Evolutionary conservation across 1,140 invertebrate species (phyloP).

Genomic region (Zaprionus ornatus): DNA sequence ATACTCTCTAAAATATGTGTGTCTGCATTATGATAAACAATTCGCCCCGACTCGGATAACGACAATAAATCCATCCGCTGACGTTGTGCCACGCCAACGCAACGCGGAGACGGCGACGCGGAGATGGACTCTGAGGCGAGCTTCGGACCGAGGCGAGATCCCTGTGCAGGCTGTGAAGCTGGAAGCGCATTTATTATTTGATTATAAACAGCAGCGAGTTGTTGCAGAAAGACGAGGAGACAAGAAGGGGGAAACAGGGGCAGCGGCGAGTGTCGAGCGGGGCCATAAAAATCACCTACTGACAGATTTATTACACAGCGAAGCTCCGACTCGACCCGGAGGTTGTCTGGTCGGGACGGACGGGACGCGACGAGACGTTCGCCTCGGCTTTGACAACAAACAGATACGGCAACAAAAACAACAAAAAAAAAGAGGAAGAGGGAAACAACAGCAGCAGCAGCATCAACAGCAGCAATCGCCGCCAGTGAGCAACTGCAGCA

Average conservation of each 20-base stretch:
- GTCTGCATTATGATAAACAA: slow-evolving; percentile 74
- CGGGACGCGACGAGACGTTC: slow-evolving; percentile 1
- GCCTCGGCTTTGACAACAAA: slow-evolving; percentile 72
- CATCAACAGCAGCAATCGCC: slow-evolving; percentile 14
- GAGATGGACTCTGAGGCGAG: background rate
- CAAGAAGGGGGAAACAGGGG: background rate
- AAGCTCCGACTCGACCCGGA: slow-evolving; percentile 33
- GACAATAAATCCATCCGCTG: slow-evolving; percentile 61
- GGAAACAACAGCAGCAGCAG: slow-evolving; percentile 11
- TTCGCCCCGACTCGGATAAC: slow-evolving; percentile 58
- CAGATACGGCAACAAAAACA: slow-evolving; percentile 72
- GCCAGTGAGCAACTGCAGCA: slow-evolving; percentile 51
- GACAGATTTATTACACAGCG: slow-evolving; percentile 79
- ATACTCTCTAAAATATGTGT: slow-evolving; percentile 69
- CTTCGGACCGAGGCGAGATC: background rate
- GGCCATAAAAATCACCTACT: slow-evolving; percentile 82
- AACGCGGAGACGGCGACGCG: slow-evolving; percentile 5
- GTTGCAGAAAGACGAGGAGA: slow-evolving; percentile 8
- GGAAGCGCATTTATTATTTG: slow-evolving; percentile 78
- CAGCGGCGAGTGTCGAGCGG: slow-evolving; percentile 71
- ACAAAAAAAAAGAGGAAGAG: slow-evolving; percentile 72
- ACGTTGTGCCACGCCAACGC: slow-evolving; percentile 56
- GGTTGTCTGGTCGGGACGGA: slow-evolving; percentile 1
- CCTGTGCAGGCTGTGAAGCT: slow-evolving; percentile 26
- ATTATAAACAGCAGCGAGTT: slow-evolving; percentile 75